Evolutionary conservation across 2,888 invertebrate species (phyloP).

Genomic region (Oscheius myriophilus): DNA sequence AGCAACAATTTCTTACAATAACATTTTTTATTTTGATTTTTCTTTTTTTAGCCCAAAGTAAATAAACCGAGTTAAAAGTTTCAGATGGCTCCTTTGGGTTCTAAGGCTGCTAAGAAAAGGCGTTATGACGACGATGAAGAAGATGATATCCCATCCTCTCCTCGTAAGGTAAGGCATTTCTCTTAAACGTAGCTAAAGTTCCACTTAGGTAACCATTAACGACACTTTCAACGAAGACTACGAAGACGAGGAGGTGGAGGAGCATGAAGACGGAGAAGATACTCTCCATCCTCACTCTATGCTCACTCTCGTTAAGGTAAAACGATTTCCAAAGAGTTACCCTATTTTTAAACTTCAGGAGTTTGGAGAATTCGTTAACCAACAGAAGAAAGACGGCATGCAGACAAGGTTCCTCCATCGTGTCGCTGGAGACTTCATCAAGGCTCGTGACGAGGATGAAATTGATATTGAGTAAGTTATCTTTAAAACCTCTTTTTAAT

Average conservation of each 20-base stretch:
- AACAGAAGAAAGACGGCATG: not conserved
- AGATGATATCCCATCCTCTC: too few relatives aligned
- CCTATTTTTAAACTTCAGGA: not conserved
- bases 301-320: constrained; percentile 1
- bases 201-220: too few relatives aligned
- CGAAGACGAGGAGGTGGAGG: not conserved
- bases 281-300: not conserved
- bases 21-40: too few relatives aligned
- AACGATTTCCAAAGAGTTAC: not conserved
- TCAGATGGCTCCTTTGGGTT: too few relatives aligned
- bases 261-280: not conserved
- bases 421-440: constrained; percentile 10
- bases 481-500: not conserved
- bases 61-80: too few relatives aligned
- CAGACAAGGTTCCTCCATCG: not conserved
- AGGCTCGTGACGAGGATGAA: not conserved
- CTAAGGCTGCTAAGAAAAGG: too few relatives aligned
- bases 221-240: not conserved
- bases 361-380: not conserved
- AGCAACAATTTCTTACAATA: too few relatives aligned
- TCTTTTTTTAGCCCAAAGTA: too few relatives aligned
- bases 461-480: not conserved
- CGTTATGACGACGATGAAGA: too few relatives aligned
- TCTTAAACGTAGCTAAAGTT: too few relatives aligned
- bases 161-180: too few relatives aligned